Evolutionary conservation across 2,888 invertebrate species (phyloP), one percentile per base, ranked within the genome.

Genomic region (Bombyx huttoni): DNA sequence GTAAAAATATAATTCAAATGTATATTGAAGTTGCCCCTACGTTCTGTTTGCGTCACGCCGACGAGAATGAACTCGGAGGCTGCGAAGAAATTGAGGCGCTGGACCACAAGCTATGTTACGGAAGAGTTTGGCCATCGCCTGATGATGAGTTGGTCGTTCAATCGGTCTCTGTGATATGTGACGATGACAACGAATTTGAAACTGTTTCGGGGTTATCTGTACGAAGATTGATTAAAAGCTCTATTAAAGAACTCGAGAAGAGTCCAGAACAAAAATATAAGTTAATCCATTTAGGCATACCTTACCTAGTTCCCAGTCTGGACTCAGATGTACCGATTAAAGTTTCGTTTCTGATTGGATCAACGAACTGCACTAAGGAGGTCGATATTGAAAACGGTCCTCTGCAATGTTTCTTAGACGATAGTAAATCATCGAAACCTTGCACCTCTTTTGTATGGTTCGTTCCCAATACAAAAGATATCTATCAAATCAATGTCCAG

Each of bases 1-100:
- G 69, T 24, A 65, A 68, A 2, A 59, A 61, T 13, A 67, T 74
- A 56, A 62, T 81, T 7, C 70, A 74, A 56, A 75, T 85, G 78
- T 84, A 73, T 55, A 66, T 85, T 35, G 84, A 84, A 70, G 63
- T 72, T 13, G 81, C 77, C 2, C 68, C 69, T 52, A 82, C 85
- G 12, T 82, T 59, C 54, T 84, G 84, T 54, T 57, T 83, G 56
- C 67, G 73, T 10, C 65, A 67, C 46, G 62, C 71, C 49, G 65
- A 63, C 48, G 65, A 68, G 47, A 51, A 53, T 8, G 64, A 72
- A 50, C 53, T 81, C 9, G 14, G 57, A 2, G 55, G 68, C 13
- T 84, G 85, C 59, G 83, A 81, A 13, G 84, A 83, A 64, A 63
- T 84, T 57, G 69, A 73, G 46, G 81, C 77, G 14, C 56, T 70